Evolutionary conservation across 2,113 vertebrate species (phyloP).

Genomic region (Anthoscopus minutus): DNA sequence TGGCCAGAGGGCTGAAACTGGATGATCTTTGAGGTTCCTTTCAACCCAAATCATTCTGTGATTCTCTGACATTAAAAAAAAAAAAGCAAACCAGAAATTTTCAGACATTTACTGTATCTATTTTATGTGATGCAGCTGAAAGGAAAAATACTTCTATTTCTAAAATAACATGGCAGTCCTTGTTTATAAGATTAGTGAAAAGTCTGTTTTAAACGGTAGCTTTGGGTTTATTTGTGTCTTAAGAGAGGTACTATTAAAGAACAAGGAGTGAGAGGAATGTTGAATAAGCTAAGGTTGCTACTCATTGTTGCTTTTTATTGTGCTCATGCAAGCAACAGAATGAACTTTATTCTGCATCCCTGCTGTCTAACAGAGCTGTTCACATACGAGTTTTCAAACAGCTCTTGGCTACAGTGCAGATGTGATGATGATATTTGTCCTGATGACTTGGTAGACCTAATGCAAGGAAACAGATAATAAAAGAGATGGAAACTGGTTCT

Average conservation of each 20-base stretch:
- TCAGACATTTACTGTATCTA: not conserved
- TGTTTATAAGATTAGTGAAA: not conserved
- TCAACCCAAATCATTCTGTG: not conserved
- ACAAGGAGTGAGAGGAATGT: not conserved
- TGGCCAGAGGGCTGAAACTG: not conserved
- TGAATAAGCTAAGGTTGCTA: not conserved
- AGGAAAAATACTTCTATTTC: not conserved
- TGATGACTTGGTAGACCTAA: not conserved
- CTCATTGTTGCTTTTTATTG: not conserved
- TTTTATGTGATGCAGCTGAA: not conserved
- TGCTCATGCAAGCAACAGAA: not conserved
- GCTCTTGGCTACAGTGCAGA: slow-evolving; percentile 23
- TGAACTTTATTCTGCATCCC: not conserved
- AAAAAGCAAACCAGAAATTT: not conserved
- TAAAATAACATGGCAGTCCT: not conserved
- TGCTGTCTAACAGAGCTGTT: not conserved
- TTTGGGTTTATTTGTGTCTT: not conserved
- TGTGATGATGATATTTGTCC: slow-evolving; percentile 6
- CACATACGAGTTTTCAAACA: not conserved
- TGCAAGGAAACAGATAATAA: not conserved
- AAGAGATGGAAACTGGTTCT: not conserved
- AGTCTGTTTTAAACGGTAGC: not conserved
- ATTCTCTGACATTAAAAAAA: not conserved
- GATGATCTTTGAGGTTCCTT: not conserved
- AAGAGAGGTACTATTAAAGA: not conserved